These are phyloP conservation scores for Hyposoter dolosus DNA, from an alignment of 2,888 invertebrate species.

Conservation along the genomic window DNA sequence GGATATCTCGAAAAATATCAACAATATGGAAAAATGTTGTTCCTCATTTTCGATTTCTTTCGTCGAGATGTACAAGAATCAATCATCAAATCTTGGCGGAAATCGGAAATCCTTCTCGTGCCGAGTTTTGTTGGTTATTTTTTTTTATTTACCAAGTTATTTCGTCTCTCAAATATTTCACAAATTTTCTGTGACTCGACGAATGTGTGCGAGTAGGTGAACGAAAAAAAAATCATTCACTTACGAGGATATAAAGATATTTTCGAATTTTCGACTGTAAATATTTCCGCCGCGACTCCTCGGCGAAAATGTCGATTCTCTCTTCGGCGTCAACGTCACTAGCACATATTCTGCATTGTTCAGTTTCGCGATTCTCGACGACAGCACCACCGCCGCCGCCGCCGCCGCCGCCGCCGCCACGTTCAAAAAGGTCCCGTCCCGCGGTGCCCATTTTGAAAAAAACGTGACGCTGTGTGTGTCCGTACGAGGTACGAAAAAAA, in stretches of 20 bases:
- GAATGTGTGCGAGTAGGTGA: too few species aligned
- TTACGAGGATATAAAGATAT: conserved; percentile 89
- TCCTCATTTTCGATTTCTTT: too few species aligned
- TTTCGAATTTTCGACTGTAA: conserved; percentile 89
- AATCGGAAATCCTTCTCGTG: too few species aligned
- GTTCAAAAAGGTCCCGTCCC: conserved; percentile 68
- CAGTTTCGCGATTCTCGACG: conserved; percentile 70
- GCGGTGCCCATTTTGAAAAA: conserved; percentile 73
- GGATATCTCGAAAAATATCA: too few species aligned
- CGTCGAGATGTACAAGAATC: too few species aligned
- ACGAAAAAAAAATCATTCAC: conserved; percentile 68
- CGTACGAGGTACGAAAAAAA: not conserved
- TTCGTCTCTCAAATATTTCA: too few species aligned
- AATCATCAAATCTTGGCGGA: too few species aligned
- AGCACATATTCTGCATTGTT: conserved; percentile 88
- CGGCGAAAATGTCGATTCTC: conserved; percentile 84
- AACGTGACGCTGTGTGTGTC: not conserved
- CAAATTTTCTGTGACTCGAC: too few species aligned
- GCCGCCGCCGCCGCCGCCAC: conserved; percentile 64
- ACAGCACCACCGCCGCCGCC: conserved; percentile 19
- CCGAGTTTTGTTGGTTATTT: not conserved
- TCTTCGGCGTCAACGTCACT: conserved; percentile 87
- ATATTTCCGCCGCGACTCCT: conserved; percentile 88
- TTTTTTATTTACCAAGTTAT: not conserved
- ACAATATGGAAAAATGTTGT: too few species aligned